A percentile compares a stretch with the other conserved stretches of the same genome.
phyloP scores from a whole-genome alignment of 2,888 invertebrate genomes.

The Catocala sponsa region DNA sequence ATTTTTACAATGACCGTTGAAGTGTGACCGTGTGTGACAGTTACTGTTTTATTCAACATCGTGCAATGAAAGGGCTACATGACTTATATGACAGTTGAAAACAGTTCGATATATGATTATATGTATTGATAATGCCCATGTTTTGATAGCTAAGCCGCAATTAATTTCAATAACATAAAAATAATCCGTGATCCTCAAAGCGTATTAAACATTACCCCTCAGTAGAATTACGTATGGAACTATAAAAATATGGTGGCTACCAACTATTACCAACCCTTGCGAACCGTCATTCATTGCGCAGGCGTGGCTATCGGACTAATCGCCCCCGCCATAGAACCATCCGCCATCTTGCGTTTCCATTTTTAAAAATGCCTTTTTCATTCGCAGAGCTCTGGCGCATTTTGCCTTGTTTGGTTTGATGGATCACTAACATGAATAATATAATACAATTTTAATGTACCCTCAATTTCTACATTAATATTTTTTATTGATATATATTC shows the following conservation, averaged over 20 bases:
- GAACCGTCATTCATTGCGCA: slow-evolving; percentile 50
- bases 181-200: slow-evolving; percentile 34
- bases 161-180: slow-evolving; percentile 24
- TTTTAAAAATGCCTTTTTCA: slow-evolving; percentile 59
- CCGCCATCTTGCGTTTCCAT: slow-evolving; percentile 76
- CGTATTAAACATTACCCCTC: slow-evolving; percentile 29
- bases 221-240: slow-evolving; percentile 29
- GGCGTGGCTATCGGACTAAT: slow-evolving; percentile 76
- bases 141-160: background rate
- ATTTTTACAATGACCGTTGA: too few relatives aligned
- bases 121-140: background rate
- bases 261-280: slow-evolving; percentile 42
- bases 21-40: too few relatives aligned
- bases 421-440: slow-evolving; percentile 51
- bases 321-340: slow-evolving; percentile 67
- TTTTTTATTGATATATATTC: too few relatives aligned
- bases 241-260: slow-evolving; percentile 41
- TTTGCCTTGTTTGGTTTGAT: slow-evolving; percentile 62
- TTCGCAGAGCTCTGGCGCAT: slow-evolving; percentile 67
- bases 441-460: slow-evolving; percentile 41
- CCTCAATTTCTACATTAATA: slow-evolving; percentile 21
- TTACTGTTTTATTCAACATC: background rate
- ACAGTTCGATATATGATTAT: background rate
- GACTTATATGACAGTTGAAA: background rate
- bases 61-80: background rate